These are phyloP conservation scores for Trisateles emortualis DNA, from an alignment of 2,888 invertebrate species.

Conservation along the genomic window DNA sequence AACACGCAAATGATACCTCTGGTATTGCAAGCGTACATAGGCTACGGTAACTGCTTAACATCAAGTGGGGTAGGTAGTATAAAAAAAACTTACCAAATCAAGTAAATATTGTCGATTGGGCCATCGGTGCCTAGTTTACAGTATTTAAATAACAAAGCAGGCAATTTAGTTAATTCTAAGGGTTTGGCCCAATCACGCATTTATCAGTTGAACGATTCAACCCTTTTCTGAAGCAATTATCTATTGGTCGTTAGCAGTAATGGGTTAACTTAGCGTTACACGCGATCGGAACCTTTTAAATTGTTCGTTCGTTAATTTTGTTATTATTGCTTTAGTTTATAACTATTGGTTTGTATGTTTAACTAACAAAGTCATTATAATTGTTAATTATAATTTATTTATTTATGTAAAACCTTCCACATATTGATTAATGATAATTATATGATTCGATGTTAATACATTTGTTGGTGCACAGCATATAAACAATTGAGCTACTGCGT, in stretches of 20 bases:
- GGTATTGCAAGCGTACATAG: too few species aligned
- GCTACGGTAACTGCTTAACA: too few species aligned
- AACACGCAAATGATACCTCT: too few species aligned
- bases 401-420: too few species aligned
- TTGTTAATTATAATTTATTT: too few species aligned
- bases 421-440: too few species aligned
- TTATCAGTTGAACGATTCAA: conserved; percentile 71
- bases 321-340: conserved; percentile 27
- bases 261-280: conserved; percentile 70
- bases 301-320: conserved; percentile 37
- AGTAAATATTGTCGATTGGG: too few species aligned
- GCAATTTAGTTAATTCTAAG: conserved; percentile 57
- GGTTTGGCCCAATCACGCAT: conserved; percentile 67
- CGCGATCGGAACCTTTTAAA: conserved; percentile 65
- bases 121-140: conserved; percentile 5
- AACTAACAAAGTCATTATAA: neutral
- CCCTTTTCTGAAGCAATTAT: conserved; percentile 81
- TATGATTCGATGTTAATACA: too few species aligned
- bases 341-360: conserved; percentile 15
- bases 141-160: conserved; percentile 44
- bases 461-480: too few species aligned
- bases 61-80: too few species aligned
- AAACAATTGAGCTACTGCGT: too few species aligned
- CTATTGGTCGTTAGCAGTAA: conserved; percentile 70
- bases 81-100: too few species aligned